These are phyloP conservation scores for Nothobranchius kuhntae DNA, from an alignment of 2,113 vertebrate genomes.

Conservation along the genomic window DNA sequence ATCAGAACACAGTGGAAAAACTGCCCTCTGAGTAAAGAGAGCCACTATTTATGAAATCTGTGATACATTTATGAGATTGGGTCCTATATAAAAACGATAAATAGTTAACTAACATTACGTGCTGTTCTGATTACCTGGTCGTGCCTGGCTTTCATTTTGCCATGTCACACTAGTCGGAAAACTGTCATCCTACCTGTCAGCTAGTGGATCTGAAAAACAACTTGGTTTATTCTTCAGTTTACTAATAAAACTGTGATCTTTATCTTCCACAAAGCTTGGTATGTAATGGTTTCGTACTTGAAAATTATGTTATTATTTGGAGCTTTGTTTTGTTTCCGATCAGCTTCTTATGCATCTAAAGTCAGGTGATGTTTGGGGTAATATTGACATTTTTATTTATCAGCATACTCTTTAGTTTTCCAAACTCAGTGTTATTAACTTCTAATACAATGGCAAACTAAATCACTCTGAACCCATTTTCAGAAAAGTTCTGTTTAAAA, in stretches of 20 bases:
- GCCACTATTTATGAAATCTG: background rate
- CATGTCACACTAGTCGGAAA: conserved; percentile 57
- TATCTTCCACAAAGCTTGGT: background rate
- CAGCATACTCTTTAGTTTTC: no score
- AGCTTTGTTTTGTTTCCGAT: no score
- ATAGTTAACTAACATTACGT: no score
- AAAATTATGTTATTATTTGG: no score
- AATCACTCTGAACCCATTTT: background rate
- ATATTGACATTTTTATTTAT: background rate
- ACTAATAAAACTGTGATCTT: background rate
- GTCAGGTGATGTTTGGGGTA: background rate
- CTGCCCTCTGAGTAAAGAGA: background rate
- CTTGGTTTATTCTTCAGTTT: background rate
- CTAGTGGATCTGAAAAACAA: no score
- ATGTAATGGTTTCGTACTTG: no score
- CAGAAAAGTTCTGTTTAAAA: background rate
- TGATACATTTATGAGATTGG: background rate
- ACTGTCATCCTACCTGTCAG: conserved; percentile 27
- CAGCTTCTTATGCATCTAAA: no score
- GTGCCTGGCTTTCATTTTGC: conserved; percentile 46
- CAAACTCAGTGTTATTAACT: no score
- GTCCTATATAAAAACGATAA: background rate
- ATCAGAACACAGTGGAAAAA: conserved; percentile 13
- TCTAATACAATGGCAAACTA: background rate
- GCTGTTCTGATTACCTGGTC: background rate